Base-by-base conservation (phyloP, 2,797 vertebrate genomes). In the Erithacus rubecula region DNA sequence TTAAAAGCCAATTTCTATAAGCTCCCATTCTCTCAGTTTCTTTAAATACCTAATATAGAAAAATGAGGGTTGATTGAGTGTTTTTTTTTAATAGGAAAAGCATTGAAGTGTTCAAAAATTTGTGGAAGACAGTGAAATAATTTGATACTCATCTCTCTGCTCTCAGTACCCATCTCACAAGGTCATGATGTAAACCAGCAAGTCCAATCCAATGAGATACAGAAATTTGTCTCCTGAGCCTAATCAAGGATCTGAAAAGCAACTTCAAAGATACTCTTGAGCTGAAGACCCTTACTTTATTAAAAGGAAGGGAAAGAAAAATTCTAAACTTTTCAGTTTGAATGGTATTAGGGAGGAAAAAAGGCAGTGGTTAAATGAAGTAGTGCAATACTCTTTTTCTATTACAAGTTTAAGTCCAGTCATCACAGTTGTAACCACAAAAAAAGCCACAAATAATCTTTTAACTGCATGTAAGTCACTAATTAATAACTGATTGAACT, bases 181-280 rank as follows among this genome's bases (percentile, higher is more conserved):
- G 67, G 56, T 64, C 55, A 26, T 9, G 34, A 82, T 59, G 80
- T 43, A 70, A 87, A 75, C 51, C 49, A 69, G 90, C 43, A 93
- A 39, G 79, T 89, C 89, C 62, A 56, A 30, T 46, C 79, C 79
- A 82, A 26, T 20, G 64, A 95, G 58, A 92, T 68, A 74, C 5
- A 89, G 15, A 34, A 17, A 30, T 32, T 74, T 69, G 20, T 85
- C 88, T 90, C 87, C 29, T 10, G 71, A 95, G 94, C 12, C 85
- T 47, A 94, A 56, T 92, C 86, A 90, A 91, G 17, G 82, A 63
- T 58, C 55, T 55, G 62, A 94, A 92, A 95, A 89, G 41, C 53
- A 91, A 29, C 83, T 96, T 93, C 85, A 87, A 94, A 90, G 67
- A 43, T 67, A 76, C 27, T 69, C 9, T 12, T 89, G 36, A 76